A percentile compares a stretch with the other conserved stretches of the same genome.
phyloP scores from a whole-genome alignment of 2,888 invertebrate genomes.

The Drosophila robusta region DNA sequence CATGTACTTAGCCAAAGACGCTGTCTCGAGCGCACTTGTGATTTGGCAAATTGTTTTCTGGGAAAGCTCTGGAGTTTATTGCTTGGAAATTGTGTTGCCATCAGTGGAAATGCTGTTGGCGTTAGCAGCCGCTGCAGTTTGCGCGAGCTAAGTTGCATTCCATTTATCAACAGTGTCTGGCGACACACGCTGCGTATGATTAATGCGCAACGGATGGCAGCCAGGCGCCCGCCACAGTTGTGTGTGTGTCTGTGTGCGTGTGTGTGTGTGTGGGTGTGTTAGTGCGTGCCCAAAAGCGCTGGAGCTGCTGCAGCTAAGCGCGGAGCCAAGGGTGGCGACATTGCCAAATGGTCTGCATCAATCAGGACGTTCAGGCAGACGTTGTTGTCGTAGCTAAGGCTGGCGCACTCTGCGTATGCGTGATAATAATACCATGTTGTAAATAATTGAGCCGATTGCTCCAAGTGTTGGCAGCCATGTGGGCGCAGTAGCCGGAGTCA shows the following conservation, averaged over 20 bases:
- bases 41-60: conserved; percentile 60
- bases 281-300: conserved; percentile 2
- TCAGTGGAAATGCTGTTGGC: conserved; percentile 20
- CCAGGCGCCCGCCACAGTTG: conserved; percentile 16
- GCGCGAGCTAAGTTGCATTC: conserved; percentile 38
- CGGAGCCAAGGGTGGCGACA: conserved; percentile 27
- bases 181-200: conserved; percentile 66
- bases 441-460: conserved; percentile 49
- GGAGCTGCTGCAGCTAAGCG: not conserved
- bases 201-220: conserved; percentile 46
- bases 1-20: not conserved
- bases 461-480: conserved; percentile 8
- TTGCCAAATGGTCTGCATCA: conserved; percentile 52
- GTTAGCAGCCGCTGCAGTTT: conserved; percentile 24
- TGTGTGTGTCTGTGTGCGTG: not conserved
- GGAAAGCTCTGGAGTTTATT: conserved; percentile 43
- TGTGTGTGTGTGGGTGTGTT: conserved; percentile 9
- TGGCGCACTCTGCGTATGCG: conserved; percentile 47
- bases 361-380: conserved; percentile 33
- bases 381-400: conserved; percentile 3
- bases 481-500: not conserved
- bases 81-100: conserved; percentile 33
- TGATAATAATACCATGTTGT: conserved; percentile 60
- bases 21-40: conserved; percentile 22
- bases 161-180: conserved; percentile 65